Base-by-base conservation (phyloP, 2,113 vertebrate genomes). In the Odontophorus gujanensis region DNA sequence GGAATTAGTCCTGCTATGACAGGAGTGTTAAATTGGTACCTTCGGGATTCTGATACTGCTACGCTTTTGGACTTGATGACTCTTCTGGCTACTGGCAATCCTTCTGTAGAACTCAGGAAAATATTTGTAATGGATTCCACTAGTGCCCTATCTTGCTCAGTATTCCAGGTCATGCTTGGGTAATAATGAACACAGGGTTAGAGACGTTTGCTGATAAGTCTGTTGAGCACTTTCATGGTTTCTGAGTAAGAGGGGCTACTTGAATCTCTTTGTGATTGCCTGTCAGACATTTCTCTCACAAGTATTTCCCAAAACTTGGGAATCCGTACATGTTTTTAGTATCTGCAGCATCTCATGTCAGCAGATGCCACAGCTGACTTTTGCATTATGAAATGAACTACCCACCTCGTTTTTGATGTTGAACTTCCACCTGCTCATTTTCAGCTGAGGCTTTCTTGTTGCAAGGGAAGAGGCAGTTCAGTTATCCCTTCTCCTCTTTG, bases 321-420 rank as follows among this genome's bases (percentile, higher is more conserved):
- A 43, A 13, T 80, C n/a, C 17, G 2, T 13, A 8, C 0, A 1
- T 22, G 5, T 21, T 43, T 71, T 38, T 21, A 48, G 7, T 4
- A n/a, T 45, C 68, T 2, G 1, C 1, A 40, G 0, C 19, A 1
- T 26, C 17, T 43, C 19, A 0, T 55, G 11, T 40, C 42, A 55
- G 28, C 62, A 12, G 24, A 26, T n/a, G 79, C 21, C 38, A 55
- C 17, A 26, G 13, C 13, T 47, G 18, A 26, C 11, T 32, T 47
- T 53, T 58, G 25, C 18, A 12, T 25, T 19, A 68, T n/a, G 17
- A 40, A 26, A 36, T 48, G 18, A 36, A 51, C 5, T 65, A 6
- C 28, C 11, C 57, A 16, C 13, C 18, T 68, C 9, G 5, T 40
- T 68, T 85, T 73, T 32, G 30, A 13, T 20, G 43, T 48, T 40